Evolutionary conservation across 1,140 invertebrate species (phyloP).

Genomic region (Trichoplusia ni): DNA sequence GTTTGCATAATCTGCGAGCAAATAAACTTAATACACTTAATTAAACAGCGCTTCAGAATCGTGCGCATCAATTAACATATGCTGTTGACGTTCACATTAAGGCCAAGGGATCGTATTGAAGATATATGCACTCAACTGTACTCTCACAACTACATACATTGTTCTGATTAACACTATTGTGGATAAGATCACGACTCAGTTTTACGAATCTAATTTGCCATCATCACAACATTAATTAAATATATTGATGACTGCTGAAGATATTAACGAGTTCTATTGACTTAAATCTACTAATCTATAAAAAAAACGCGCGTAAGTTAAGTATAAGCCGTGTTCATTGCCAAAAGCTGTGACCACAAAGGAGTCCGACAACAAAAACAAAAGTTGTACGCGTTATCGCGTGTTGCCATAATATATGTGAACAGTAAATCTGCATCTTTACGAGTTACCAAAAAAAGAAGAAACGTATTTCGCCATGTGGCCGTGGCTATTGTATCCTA

Average conservation of each 20-base stretch:
- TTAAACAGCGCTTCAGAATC: conserved; percentile 18
- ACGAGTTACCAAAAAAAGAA: conserved; percentile 56
- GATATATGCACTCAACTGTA: conserved; percentile 7
- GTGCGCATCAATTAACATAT: conserved; percentile 36
- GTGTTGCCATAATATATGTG: conserved; percentile 47
- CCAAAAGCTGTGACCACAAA: neutral
- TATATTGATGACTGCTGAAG: too few species aligned
- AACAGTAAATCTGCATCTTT: conserved; percentile 63
- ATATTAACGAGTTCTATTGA: too few species aligned
- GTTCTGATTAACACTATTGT: conserved; percentile 14
- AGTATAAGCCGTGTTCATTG: neutral
- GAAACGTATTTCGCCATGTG: conserved; percentile 61
- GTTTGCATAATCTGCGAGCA: neutral
- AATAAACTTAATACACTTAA: conserved; percentile 11
- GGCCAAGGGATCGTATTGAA: conserved; percentile 40
- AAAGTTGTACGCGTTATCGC: conserved; percentile 46
- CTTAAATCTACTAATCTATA: too few species aligned
- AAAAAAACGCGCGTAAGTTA: too few species aligned
- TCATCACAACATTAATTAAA: too few species aligned
- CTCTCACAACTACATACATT: conserved; percentile 1
- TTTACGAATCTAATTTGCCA: too few species aligned
- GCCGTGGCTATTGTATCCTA: conserved; percentile 64
- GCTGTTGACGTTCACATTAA: conserved; percentile 45
- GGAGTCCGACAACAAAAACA: conserved; percentile 23
- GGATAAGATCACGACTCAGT: neutral